Conservation (phyloP, 2,797 vertebrate species). For the Fundulus diaphanus region DNA sequence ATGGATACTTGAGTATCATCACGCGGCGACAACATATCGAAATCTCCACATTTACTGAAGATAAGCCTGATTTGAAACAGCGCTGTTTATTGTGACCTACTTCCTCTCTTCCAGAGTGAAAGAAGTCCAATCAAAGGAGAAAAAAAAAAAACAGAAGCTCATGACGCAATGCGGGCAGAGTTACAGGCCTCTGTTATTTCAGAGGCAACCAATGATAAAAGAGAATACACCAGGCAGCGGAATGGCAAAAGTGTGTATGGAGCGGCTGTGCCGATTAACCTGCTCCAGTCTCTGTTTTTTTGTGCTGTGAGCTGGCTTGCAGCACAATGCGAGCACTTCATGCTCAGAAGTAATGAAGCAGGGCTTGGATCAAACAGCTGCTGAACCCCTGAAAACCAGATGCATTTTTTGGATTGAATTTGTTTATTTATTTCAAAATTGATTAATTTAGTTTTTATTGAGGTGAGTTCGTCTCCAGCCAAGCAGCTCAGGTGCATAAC, state of each 20-base stretch:
- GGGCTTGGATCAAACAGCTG: constrained; percentile 47
- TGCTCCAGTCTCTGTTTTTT: constrained; percentile 37
- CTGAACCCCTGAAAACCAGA: constrained; percentile 54
- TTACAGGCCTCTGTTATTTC: constrained; percentile 73
- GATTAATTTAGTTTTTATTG: not conserved
- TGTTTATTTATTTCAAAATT: not conserved
- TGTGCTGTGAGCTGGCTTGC: constrained; percentile 31
- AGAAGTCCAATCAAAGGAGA: constrained; percentile 63
- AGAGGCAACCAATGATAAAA: constrained; percentile 76
- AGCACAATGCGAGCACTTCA: constrained; percentile 45
- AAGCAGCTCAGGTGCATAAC: constrained; percentile 24
- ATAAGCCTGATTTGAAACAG: constrained; percentile 47
- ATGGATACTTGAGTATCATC: not conserved
- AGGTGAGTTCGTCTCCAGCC: constrained; percentile 40
- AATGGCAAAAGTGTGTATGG: constrained; percentile 32
- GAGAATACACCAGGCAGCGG: constrained; percentile 61
- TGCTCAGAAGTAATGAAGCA: constrained; percentile 54
- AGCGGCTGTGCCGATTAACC: constrained; percentile 40
- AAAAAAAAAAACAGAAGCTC: constrained; percentile 55
- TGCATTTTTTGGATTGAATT: constrained; percentile 17
- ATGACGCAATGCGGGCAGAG: constrained; percentile 77
- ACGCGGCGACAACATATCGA: constrained; percentile 21
- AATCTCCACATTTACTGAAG: constrained; percentile 32
- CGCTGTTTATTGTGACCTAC: constrained; percentile 73
- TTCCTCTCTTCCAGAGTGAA: constrained; percentile 66